Evolutionary conservation across 1,140 invertebrate species (phyloP).

Genomic region (Brachystomella parvula): DNA sequence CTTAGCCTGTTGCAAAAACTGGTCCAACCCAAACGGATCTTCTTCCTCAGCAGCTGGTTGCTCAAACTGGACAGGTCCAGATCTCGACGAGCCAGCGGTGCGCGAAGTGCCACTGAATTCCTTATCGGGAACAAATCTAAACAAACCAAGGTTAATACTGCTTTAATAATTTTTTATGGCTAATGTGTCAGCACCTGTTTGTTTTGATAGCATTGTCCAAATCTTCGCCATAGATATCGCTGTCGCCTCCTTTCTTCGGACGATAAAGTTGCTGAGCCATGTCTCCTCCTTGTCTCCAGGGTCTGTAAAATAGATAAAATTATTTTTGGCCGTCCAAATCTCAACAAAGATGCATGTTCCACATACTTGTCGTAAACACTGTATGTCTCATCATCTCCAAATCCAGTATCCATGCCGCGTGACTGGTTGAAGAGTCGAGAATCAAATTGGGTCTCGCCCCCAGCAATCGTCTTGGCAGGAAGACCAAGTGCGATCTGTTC

Average conservation of each 20-base stretch:
- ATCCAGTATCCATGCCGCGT: slow-evolving; percentile 93
- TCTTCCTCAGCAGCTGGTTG: slow-evolving; percentile 59
- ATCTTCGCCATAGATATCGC: slow-evolving; percentile 84
- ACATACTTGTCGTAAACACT: slow-evolving; percentile 86
- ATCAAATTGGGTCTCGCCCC: slow-evolving; percentile 85
- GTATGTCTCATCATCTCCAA: slow-evolving; percentile 95
- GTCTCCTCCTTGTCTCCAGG: slow-evolving; percentile 73
- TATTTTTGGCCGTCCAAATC: neutral
- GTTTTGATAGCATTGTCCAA: slow-evolving; percentile 74
- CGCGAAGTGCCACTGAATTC: slow-evolving; percentile 86
- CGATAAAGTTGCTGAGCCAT: slow-evolving; percentile 86
- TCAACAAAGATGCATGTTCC: no score
- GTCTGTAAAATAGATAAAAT: slow-evolving; percentile 40
- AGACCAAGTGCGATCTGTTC: slow-evolving; percentile 96
- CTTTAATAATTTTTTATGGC: slow-evolving; percentile 11
- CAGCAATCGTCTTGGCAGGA: slow-evolving; percentile 68
- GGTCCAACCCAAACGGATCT: slow-evolving; percentile 95
- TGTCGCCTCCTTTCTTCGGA: slow-evolving; percentile 75
- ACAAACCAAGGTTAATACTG: slow-evolving; percentile 5
- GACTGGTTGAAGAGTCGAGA: slow-evolving; percentile 90
- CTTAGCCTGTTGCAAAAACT: slow-evolving; percentile 95
- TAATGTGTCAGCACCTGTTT: slow-evolving; percentile 54
- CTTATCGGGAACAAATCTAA: slow-evolving; percentile 89
- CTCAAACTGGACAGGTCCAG: slow-evolving; percentile 94
- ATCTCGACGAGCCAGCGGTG: slow-evolving; percentile 52